Evolutionary conservation across 2,888 invertebrate species (phyloP), one percentile per base, ranked within the genome.

Genomic region (Coenonympha arcania): DNA sequence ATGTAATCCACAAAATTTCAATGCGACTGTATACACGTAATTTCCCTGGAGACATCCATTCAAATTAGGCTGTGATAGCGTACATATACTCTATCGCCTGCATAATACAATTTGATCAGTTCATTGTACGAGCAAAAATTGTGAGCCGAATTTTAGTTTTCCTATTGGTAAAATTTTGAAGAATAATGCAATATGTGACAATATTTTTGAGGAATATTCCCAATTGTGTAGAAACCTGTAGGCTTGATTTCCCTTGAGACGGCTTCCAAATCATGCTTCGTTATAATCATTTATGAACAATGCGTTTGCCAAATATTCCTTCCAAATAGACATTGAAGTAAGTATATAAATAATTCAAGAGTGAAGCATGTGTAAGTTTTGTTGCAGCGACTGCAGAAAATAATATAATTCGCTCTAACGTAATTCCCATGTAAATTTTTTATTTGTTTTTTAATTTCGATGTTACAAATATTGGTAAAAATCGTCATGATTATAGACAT

Each of bases 11-110:
- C 36, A 11, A 36, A 50, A 36, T 50, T 50, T 46, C 28, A 46
- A 41, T 46, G 36, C 41, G 42, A 50, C 8, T 57, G 47, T 40
- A 41, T 26, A n/a, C n/a, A 41, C 42, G 45, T 50, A 53, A 54
- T 54, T 56, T 54, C 53, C 53, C 50, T 40, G 20, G 55, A 45
- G 55, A 42, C 42, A 43, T 48, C 42, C 48, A 48, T 50, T 50
- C 46, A 45, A 53, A 56, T 50, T 53, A 53, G 26, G 48, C 40
- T 48, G 36, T 47, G 36, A 48, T 50, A 46, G 11, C 11, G 40
- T n/a, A n/a, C n/a, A n/a, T 33, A 44, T 22, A 11, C 30, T 33
- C 20, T 18, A 43, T 43, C 22, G 28, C 22, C 39, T 16, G 40
- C 45, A 33, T 45, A 4, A 24, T 24, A n/a, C n/a, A n/a, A 24